Evolutionary conservation across 2,113 vertebrate genomes (phyloP).

Genomic region (Brienomyrus longianalis): DNA sequence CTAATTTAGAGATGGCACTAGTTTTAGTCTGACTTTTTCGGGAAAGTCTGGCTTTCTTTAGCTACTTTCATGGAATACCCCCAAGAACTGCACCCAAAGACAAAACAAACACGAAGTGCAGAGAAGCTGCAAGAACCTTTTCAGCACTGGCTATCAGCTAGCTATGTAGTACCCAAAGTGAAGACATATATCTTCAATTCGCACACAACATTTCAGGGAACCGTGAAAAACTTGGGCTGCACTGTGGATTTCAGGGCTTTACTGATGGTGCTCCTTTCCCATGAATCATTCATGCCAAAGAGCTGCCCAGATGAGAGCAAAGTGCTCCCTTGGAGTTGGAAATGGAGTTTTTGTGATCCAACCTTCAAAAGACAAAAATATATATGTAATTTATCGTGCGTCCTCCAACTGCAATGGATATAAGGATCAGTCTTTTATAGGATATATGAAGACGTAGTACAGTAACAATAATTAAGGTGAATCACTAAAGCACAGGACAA

Average conservation of each 20-base stretch:
- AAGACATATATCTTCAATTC: neutral
- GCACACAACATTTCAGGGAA: neutral
- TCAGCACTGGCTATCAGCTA: neutral
- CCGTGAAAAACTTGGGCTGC: neutral
- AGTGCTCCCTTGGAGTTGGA: neutral
- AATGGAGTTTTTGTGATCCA: neutral
- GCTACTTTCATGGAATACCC: too few relatives aligned
- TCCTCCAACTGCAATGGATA: neutral
- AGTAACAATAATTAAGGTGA: neutral
- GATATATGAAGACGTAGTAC: neutral
- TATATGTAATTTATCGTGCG: neutral
- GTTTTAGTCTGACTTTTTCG: too few relatives aligned
- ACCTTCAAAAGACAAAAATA: neutral
- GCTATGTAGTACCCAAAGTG: neutral
- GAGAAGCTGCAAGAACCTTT: neutral
- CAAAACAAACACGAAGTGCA: neutral
- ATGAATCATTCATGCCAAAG: neutral
- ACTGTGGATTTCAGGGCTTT: neutral
- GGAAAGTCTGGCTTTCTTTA: too few relatives aligned
- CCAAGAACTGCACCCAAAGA: neutral
- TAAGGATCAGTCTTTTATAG: neutral
- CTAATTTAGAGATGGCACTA: too few relatives aligned
- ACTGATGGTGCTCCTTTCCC: neutral
- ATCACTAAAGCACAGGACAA: neutral
- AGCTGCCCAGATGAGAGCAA: neutral